phyloP scores from a whole-genome alignment of 2,113 vertebrate species.

The Nestor notabilis region DNA sequence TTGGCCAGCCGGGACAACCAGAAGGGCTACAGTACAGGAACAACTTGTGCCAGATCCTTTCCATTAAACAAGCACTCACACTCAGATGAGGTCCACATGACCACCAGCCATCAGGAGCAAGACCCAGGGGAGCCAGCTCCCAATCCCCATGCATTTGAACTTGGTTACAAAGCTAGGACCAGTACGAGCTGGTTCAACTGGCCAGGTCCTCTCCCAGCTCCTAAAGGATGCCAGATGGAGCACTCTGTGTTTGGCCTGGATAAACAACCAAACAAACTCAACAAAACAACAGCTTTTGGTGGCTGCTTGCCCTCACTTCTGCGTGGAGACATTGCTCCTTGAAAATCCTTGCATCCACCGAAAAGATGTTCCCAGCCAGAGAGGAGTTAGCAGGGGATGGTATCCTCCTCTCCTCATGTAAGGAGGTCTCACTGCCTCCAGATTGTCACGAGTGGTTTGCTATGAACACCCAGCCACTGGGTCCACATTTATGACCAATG shows the following conservation, averaged over 20 bases:
- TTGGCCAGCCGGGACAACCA: not conserved
- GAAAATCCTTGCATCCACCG: too few relatives aligned
- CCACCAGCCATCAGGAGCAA: not conserved
- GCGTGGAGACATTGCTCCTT: not conserved
- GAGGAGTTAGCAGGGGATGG: not conserved
- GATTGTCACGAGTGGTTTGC: not conserved
- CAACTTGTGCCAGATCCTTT: not conserved
- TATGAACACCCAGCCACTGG: not conserved
- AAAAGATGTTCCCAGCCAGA: not conserved
- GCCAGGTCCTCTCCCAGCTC: not conserved
- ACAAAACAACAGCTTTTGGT: not conserved
- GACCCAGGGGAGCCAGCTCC: not conserved
- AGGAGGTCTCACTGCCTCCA: not conserved
- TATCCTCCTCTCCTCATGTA: not conserved
- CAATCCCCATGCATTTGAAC: not conserved
- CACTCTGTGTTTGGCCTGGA: fast-evolving
- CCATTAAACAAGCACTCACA: not conserved
- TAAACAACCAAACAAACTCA: not conserved
- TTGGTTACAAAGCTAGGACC: not conserved
- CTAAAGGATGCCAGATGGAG: not conserved
- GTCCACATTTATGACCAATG: not conserved
- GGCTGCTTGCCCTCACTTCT: not conserved
- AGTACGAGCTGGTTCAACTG: not conserved
- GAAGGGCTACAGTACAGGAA: not conserved
- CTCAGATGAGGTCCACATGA: fast-evolving